phyloP scores from a whole-genome alignment of 92 coral and sea anemone species.

The Palythoa heliodiscus region DNA sequence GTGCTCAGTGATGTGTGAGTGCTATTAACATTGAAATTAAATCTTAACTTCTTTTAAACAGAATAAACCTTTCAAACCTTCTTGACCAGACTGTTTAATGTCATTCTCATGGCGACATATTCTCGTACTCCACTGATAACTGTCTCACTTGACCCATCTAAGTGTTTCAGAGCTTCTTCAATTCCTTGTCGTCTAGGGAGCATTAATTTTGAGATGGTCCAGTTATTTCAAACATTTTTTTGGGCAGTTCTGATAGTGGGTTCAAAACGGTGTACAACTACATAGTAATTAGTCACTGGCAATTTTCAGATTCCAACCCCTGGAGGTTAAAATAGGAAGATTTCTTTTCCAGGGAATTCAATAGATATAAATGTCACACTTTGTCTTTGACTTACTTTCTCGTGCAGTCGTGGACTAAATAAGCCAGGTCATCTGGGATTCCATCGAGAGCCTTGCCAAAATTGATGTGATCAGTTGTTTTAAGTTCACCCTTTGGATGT shows the following conservation, averaged over 20 bases:
- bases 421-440: constrained; percentile 58
- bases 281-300: too few relatives aligned
- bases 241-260: too few relatives aligned
- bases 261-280: too few relatives aligned
- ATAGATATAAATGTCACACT: too few relatives aligned
- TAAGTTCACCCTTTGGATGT: constrained; percentile 72
- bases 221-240: neutral
- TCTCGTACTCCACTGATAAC: constrained; percentile 77
- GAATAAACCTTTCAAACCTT: constrained; percentile 54
- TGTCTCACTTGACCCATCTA: constrained; percentile 79
- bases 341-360: neutral
- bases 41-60: too few relatives aligned
- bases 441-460: constrained; percentile 93
- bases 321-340: too few relatives aligned
- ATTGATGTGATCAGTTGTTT: constrained; percentile 82
- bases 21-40: too few relatives aligned
- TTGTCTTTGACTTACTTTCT: constrained; percentile 64
- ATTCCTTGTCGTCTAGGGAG: constrained; percentile 82
- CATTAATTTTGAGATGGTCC: neutral
- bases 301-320: too few relatives aligned
- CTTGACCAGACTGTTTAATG: constrained; percentile 74
- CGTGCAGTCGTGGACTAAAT: constrained; percentile 80
- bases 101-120: constrained; percentile 67
- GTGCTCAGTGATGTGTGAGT: too few relatives aligned
- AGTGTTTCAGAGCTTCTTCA: constrained; percentile 83